Evolutionary conservation across 2,797 vertebrate genomes (phyloP).

Genomic region (Sebastes iracundus): DNA sequence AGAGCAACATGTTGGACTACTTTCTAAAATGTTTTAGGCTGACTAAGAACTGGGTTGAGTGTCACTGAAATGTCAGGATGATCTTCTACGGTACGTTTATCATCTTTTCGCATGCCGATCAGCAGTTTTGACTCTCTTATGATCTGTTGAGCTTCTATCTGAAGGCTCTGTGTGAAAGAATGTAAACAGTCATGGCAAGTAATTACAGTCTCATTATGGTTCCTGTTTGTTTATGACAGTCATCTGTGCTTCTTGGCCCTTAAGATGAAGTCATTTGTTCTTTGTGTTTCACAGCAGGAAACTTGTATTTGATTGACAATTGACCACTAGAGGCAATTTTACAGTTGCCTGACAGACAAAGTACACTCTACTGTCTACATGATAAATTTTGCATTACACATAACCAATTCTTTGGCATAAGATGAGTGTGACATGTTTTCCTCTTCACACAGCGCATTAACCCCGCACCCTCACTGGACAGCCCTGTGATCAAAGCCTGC

Average conservation of each 20-base stretch:
- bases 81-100: conserved; percentile 5
- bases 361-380: background rate
- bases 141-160: conserved; percentile 42
- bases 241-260: conserved; percentile 19
- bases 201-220: conserved; percentile 33
- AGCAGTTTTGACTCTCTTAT: conserved; percentile 35
- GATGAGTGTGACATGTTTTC: conserved; percentile 18
- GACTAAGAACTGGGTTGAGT: conserved; percentile 18
- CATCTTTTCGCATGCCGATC: conserved; percentile 18
- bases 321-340: conserved; percentile 1
- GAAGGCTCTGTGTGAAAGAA: conserved; percentile 37
- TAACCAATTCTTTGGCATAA: conserved; percentile 1
- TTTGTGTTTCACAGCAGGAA: background rate
- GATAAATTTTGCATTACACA: conserved; percentile 23
- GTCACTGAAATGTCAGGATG: conserved; percentile 43
- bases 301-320: conserved; percentile 1
- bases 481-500: conserved; percentile 63
- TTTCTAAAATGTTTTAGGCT: conserved; percentile 5
- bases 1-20: background rate
- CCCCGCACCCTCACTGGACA: conserved; percentile 34
- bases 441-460: conserved; percentile 18
- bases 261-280: conserved; percentile 7
- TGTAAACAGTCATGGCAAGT: conserved; percentile 40
- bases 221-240: conserved; percentile 38
- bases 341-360: background rate